phyloP scores from a whole-genome alignment of 2,888 invertebrate genomes.

The Drosophila neutralis region DNA sequence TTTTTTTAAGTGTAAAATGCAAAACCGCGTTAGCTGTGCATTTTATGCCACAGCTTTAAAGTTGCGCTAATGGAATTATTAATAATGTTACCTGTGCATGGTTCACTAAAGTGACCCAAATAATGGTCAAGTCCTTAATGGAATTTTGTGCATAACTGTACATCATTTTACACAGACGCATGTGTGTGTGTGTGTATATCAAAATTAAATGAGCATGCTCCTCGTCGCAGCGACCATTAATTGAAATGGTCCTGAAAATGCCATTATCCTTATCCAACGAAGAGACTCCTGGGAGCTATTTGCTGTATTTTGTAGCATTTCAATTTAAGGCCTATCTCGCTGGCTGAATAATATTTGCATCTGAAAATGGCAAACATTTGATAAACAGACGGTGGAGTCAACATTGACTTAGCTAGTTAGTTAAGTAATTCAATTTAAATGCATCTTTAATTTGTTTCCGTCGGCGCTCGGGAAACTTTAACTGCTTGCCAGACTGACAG shows the following conservation, averaged over 20 bases:
- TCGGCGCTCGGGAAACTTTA: constrained; percentile 30
- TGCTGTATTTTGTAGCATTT: constrained; percentile 21
- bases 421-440: constrained; percentile 41
- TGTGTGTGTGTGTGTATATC: constrained; percentile 3
- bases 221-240: constrained; percentile 50
- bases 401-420: constrained; percentile 34
- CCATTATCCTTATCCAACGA: constrained; percentile 59
- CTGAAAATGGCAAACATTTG: constrained; percentile 3
- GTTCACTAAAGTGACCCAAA: constrained; percentile 16
- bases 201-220: constrained; percentile 53
- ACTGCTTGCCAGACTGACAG: constrained; percentile 18
- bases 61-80: constrained; percentile 17
- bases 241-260: constrained; percentile 72
- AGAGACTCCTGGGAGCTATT: constrained; percentile 37
- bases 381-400: constrained; percentile 8
- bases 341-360: constrained; percentile 3
- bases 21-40: not conserved
- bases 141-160: not conserved
- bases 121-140: constrained; percentile 6
- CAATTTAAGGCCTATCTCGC: constrained; percentile 12
- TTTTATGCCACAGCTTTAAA: not conserved
- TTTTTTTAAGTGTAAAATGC: not conserved
- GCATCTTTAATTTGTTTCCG: constrained; percentile 44
- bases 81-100: constrained; percentile 31
- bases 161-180: not conserved